phyloP scores from a whole-genome alignment of 2,113 vertebrate species.

The Haemorhous mexicanus region DNA sequence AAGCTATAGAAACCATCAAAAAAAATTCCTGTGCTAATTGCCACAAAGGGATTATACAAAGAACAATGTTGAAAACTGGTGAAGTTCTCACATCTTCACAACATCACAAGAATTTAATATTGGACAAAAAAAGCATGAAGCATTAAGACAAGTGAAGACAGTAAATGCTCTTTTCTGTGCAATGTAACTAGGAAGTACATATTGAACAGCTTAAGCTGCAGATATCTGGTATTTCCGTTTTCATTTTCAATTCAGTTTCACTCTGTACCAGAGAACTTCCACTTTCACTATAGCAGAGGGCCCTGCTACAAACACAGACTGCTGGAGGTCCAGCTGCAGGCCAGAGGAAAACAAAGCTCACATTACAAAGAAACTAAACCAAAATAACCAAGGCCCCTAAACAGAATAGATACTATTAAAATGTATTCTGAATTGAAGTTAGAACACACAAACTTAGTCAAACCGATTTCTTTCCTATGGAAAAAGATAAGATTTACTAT shows the following conservation, averaged over 20 bases:
- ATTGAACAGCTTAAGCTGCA: background rate
- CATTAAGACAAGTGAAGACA: background rate
- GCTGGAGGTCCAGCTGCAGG: background rate
- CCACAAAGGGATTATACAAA: background rate
- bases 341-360: background rate
- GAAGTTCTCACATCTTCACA: background rate
- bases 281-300: background rate
- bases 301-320: background rate
- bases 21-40: background rate
- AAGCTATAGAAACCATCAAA: background rate
- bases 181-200: background rate
- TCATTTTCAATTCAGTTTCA: background rate
- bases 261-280: background rate
- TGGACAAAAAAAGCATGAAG: background rate
- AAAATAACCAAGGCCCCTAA: background rate
- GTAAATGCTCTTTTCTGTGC: background rate
- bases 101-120: background rate
- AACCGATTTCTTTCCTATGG: fast-evolving
- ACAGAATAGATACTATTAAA: background rate
- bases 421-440: background rate
- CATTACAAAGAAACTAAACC: background rate
- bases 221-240: background rate
- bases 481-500: background rate
- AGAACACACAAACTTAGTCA: background rate
- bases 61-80: background rate